Base-by-base conservation (phyloP, 1,140 invertebrate species). In the Lethocerus indicus region DNA sequence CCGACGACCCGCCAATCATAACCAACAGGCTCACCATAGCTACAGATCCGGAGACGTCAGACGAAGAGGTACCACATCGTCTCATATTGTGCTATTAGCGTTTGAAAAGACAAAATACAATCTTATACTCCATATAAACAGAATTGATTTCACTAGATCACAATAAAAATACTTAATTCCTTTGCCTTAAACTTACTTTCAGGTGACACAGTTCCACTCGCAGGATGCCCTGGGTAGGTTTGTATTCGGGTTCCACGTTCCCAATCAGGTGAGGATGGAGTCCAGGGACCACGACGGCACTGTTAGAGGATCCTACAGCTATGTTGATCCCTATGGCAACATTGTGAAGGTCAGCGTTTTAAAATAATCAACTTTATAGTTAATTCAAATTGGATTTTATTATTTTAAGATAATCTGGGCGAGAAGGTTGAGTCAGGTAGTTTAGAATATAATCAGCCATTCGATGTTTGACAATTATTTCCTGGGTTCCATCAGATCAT, bases 271-370 rank as follows among this genome's bases (percentile, higher is more conserved):
- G 5, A 54, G 60, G 25, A 56, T 62, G 32, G 62, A 64, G 44
- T 47, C 59, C 12, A 44, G 63, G 2, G 47, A 56, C 27, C 37
- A 41, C 23, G 65, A 67, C 48, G 64, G 64, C n/a, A 55, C 54
- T 16, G 63, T 66, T 1, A 37, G 55, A 43, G 66, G 66, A 16
- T 58, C 61, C 23, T 67, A 67, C 50, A 60, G 59, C 37, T 67
- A 67, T 54, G 50, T 57, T 13, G 60, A 65, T 50, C 60, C 63
- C 0, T 50, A 56, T 18, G 65, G 64, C 1, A 56, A 61, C 39
- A 46, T 56, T 2, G 59, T 66, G 26, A 58, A 61, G 55, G 61
- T 67, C 53, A 47, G 50, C 51, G 6, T 14, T 39, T 27, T 39
- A 18, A 21, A 35, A 40, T 7, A 12, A n/a, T n/a, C 20, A 40